Evolutionary conservation across 92 coral and sea anemone genomes (phyloP), one percentile per base, ranked within the genome.

Genomic region (Pocillopora grandis): DNA sequence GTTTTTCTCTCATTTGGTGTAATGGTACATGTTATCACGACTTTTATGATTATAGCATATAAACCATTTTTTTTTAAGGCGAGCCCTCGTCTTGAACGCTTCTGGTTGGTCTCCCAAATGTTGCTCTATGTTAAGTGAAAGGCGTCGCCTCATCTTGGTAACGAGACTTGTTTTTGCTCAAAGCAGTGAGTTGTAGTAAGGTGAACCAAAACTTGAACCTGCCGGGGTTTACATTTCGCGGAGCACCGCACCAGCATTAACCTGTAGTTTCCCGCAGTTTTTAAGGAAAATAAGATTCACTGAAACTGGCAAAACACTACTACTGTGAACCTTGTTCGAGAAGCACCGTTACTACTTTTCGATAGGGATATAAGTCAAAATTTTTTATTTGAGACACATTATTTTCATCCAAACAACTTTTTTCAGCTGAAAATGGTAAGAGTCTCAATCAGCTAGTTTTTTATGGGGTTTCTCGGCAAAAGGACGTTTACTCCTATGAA

Each of bases 301-400:
- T 17, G 60, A 37, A 2, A 75, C 78, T 20, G 57, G 64, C 78
- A 75, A 20, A 76, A 63, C 21, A 5, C 81, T 13, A 70, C 64
- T 59, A 77, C 64, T 77, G 42, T 8, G 15, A 77, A 62, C 81
- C 81, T 77, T 20, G 16, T 71, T 63, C 71, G 71, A 77, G 81
- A 77, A 33, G 60, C 68, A 42, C 56, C 81, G 81, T 77, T 77
- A 48, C 81, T 77, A 37, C 81, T 19, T 36, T 62, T 77, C 81
- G 81, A 63, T 35, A 63, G 81, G 64, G 81, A 19, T 37, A 62
- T 37, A 62, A 19, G 8, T 75, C 52, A 23, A 57, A 55, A n/a
- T 10, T 75, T 8, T 58, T 11, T 16, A 62, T 77, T 20, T 31
- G 13, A 59, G 21, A 14, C 23, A 60, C 31, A 19, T 58, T 55